Percentiles rank a stretch among this genome's conserved stretches.
Evolutionary conservation across 2,797 vertebrate genomes (phyloP).

Genomic region (Benthosema pterotum): DNA sequence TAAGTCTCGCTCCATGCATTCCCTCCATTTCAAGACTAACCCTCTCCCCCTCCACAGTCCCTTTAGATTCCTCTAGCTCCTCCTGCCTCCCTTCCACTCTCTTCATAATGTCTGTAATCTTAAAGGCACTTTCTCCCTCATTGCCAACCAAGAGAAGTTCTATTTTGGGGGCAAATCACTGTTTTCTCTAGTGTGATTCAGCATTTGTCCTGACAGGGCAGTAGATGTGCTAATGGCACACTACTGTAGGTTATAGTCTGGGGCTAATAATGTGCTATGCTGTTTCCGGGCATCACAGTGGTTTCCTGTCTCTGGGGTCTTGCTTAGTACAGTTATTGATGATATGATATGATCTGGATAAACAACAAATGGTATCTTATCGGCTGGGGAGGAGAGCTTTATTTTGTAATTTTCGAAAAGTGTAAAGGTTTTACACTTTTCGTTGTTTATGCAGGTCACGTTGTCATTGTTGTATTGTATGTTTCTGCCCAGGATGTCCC

Average conservation of each 20-base stretch:
- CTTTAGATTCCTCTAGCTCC: not conserved
- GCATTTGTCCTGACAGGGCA: conserved; percentile 14
- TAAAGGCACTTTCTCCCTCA: conserved; percentile 11
- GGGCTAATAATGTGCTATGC: conserved; percentile 20
- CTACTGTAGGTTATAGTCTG: conserved; percentile 10
- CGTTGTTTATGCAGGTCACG: no score
- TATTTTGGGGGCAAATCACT: conserved; percentile 19
- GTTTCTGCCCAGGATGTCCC: not conserved
- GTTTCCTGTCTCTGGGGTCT: not conserved
- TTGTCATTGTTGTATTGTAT: not conserved
- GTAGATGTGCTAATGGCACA: conserved; percentile 2
- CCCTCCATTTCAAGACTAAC: not conserved
- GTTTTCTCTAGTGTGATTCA: conserved; percentile 19
- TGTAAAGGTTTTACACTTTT: no score
- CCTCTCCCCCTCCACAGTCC: not conserved
- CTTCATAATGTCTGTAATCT: not conserved
- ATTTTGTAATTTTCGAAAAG: not conserved
- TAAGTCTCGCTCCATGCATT: conserved; percentile 1
- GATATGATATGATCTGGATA: conserved; percentile 1
- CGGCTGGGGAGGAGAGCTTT: not conserved
- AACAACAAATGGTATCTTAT: not conserved
- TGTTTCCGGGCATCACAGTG: not conserved
- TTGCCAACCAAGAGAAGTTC: conserved; percentile 1
- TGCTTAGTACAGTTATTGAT: not conserved
- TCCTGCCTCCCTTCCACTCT: not conserved